These are phyloP conservation scores for Sthenelais limicola DNA, from an alignment of 2,888 invertebrate species.

Conservation along the genomic window DNA sequence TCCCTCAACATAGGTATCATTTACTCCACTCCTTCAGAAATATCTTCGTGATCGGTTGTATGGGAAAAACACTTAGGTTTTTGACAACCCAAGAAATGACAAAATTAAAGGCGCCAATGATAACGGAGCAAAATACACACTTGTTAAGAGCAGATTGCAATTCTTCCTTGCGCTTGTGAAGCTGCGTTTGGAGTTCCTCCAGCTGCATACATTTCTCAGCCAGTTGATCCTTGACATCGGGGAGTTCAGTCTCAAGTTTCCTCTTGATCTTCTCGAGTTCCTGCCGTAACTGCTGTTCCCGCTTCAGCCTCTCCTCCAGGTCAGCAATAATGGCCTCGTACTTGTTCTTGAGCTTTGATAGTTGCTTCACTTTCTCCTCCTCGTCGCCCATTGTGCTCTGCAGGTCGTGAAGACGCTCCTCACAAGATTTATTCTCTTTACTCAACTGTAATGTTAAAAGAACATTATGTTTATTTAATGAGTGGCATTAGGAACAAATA, in stretches of 20 bases:
- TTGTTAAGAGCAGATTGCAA: conserved; percentile 84
- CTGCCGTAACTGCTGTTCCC: conserved; percentile 91
- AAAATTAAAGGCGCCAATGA: no score
- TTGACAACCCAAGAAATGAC: no score
- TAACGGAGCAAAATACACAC: no score
- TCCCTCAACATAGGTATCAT: no score
- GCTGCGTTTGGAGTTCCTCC: conserved; percentile 90
- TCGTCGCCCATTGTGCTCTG: conserved; percentile 95
- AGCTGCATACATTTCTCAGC: conserved; percentile 84
- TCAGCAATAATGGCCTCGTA: conserved; percentile 96
- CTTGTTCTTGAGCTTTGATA: conserved; percentile 89
- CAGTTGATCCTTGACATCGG: conserved; percentile 92
- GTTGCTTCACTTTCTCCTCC: conserved; percentile 87
- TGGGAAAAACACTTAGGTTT: no score
- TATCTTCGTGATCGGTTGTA: no score
- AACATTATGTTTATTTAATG: background rate
- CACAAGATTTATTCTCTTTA: conserved; percentile 95
- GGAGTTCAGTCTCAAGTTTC: conserved; percentile 75
- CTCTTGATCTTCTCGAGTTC: conserved; percentile 94
- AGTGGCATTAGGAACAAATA: no score
- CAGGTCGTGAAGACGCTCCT: conserved; percentile 93
- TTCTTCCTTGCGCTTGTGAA: conserved; percentile 95
- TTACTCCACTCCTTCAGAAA: no score
- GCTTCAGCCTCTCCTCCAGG: conserved; percentile 90
- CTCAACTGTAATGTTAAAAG: conserved; percentile 75